These are phyloP conservation scores for Teleopsis dalmanni DNA, from an alignment of 1,140 invertebrate genomes.

Conservation along the genomic window DNA sequence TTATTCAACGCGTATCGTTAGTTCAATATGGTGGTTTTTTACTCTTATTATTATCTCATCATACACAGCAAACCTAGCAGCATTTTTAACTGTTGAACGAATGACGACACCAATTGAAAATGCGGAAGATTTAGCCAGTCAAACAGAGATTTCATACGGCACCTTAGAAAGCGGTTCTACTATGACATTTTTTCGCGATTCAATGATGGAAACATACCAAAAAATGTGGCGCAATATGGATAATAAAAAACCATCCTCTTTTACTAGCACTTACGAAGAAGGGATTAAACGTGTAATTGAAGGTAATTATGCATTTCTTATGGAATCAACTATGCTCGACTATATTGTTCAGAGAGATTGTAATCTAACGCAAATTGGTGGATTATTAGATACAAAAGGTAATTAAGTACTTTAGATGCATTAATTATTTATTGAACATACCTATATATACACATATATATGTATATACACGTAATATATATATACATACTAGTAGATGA, in stretches of 20 bases:
- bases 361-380: slow-evolving; percentile 84
- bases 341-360: slow-evolving; percentile 83
- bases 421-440: too few species aligned
- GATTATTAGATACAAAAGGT: slow-evolving; percentile 57
- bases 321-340: slow-evolving; percentile 92
- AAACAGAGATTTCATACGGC: slow-evolving; percentile 77
- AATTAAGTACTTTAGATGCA: too few species aligned
- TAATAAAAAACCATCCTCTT: slow-evolving; percentile 60
- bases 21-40: slow-evolving; percentile 95
- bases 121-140: slow-evolving; percentile 73
- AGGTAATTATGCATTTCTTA: slow-evolving; percentile 83
- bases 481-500: too few species aligned
- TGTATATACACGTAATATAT: too few species aligned
- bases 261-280: slow-evolving; percentile 64
- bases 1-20: slow-evolving; percentile 85
- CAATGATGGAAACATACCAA: slow-evolving; percentile 58
- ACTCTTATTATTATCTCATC: slow-evolving; percentile 89
- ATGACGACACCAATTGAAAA: slow-evolving; percentile 80
- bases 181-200: slow-evolving; percentile 65
- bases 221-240: slow-evolving; percentile 65
- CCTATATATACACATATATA: too few species aligned
- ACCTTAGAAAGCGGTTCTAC: slow-evolving; percentile 68
- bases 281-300: slow-evolving; percentile 73
- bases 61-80: slow-evolving; percentile 91
- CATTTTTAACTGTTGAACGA: slow-evolving; percentile 82